Base-by-base conservation (phyloP, 2,888 invertebrate genomes). In the Congeria kusceri region DNA sequence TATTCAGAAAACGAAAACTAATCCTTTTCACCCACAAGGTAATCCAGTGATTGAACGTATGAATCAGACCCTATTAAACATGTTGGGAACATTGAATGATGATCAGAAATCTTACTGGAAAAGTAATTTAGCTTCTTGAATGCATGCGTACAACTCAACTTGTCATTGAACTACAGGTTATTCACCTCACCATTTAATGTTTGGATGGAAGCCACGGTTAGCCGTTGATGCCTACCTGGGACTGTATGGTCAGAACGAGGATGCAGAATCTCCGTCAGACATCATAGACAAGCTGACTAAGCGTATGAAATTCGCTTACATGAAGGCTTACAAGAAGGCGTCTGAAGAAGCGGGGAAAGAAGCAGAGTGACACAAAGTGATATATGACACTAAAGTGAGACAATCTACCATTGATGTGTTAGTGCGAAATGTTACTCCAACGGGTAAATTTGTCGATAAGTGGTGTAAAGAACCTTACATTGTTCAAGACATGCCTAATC, bases 381-480 rank as follows among this genome's bases (percentile, higher is more conserved):
- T 23, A 18, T 73, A 66, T 62, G 67, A 74, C 53, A 7, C 1
- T 15, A 59, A 67, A 39, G 73, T 67, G 1, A 5, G 62, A 0
- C 20, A 32, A 25, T 49, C 29, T 15, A 67, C 18, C 0, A 28
- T 67, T 5, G 61, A 67, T 7, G 67, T 74, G 28, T 32, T 67
- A 39, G 67, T 74, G 25, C 47, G 53, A 18, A 49, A 59, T 18
- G 61, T 61, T 13, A 23, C 20, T 13, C 18, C 39, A 15, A 0
- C 18, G 3, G 56, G 63, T 7, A 67, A 74, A 27, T 39, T 67
- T 1, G 56, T 23, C 0, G 56, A 61, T 23, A 61, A 61, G 25
- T 67, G 62, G 67, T n/a, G 62, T 25, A 39, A 28, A 39, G 28
- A 32, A 20, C 67, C 53, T 15, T 74, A 74, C 27, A 9, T n/a